Base-by-base conservation (phyloP, 2,888 invertebrate species). In the Cryptophagus acutangulus region DNA sequence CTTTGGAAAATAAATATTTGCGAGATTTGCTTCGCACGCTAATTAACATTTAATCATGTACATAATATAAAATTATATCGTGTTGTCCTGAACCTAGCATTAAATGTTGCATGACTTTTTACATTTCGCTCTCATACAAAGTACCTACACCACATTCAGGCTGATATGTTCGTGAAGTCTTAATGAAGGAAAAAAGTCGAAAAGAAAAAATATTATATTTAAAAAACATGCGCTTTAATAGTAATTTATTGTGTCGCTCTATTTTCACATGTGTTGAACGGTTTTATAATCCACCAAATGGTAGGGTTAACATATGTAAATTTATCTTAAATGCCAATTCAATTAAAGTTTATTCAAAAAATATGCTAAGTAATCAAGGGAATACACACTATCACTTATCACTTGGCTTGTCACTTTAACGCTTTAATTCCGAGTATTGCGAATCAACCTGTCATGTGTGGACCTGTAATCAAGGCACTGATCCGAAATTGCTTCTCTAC, bases 301-400 rank as follows among this genome's bases (percentile, higher is more conserved):
- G 49, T 42, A 43, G 46, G 38, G 44, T 43, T 47, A 52, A 57
- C 59, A 57, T 57, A 60, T 60, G 59, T 60, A 58, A 60, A 60
- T 61, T 57, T 54, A 59, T 55, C 54, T 56, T 52, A 51, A 59
- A 52, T 49, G 52, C 52, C 48, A 53, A 51, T 56, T 59, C 57
- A 57, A 56, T 60, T 60, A 55, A 59, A 55, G 40, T 57, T 59
- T 57, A 58, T 60, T 53, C 50, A 41, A 39, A 46, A 51, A 60
- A 59, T 60, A 61, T 60, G 59, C 55, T 51, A 59, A 61, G 50
- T 41, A 44, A 37, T 46, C 46, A 17, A 33, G 44, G 24, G 24
- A 20, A n/a, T n/a, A n/a, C n/a, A 20, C 43, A 43, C 40, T 45
- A 48, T 50, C 44, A 46, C 31, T 39, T 30, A 37, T 20, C 36